Evolutionary conservation across 2,888 invertebrate species (phyloP).

Genomic region (Coecobrya sp.): DNA sequence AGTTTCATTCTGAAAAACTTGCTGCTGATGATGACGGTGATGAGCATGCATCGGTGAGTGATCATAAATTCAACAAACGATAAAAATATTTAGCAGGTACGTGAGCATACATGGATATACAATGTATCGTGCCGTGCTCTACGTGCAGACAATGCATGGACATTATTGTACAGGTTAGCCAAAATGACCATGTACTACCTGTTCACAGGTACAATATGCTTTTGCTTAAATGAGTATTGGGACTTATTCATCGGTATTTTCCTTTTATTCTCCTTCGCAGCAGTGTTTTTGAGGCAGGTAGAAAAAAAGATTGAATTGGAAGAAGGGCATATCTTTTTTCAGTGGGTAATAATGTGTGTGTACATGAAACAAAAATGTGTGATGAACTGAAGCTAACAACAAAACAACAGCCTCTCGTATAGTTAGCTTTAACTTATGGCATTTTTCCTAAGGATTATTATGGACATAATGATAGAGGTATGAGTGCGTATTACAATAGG

Average conservation of each 20-base stretch:
- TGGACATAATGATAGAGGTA: conserved; percentile 18
- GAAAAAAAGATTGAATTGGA: conserved; percentile 64
- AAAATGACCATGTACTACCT: conserved; percentile 61
- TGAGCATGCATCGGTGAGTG: conserved; percentile 52
- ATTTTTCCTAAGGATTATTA: conserved; percentile 33
- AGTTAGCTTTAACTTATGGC: conserved; percentile 46
- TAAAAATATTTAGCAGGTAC: conserved; percentile 63
- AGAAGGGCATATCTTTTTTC: conserved; percentile 66
- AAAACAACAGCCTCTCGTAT: conserved; percentile 50
- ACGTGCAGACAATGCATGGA: conserved; percentile 48
- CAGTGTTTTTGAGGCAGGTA: conserved; percentile 71
- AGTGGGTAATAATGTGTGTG: background rate
- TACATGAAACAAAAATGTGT: conserved; percentile 67
- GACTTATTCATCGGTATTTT: conserved; percentile 70
- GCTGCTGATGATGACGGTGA: background rate
- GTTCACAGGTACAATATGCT: conserved; percentile 70
- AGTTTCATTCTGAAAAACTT: conserved; percentile 66
- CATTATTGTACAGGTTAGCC: conserved; percentile 41
- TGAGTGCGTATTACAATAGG: conserved; percentile 55
- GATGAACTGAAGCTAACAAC: conserved; percentile 54
- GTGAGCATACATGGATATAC: conserved; percentile 32
- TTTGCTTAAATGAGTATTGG: conserved; percentile 29
- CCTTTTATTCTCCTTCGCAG: conserved; percentile 54
- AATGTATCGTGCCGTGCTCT: conserved; percentile 29
- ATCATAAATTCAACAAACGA: conserved; percentile 43